These are phyloP conservation scores for Branchinecta sandiegonensis DNA, from an alignment of 2,888 invertebrate genomes.

Conservation along the genomic window DNA sequence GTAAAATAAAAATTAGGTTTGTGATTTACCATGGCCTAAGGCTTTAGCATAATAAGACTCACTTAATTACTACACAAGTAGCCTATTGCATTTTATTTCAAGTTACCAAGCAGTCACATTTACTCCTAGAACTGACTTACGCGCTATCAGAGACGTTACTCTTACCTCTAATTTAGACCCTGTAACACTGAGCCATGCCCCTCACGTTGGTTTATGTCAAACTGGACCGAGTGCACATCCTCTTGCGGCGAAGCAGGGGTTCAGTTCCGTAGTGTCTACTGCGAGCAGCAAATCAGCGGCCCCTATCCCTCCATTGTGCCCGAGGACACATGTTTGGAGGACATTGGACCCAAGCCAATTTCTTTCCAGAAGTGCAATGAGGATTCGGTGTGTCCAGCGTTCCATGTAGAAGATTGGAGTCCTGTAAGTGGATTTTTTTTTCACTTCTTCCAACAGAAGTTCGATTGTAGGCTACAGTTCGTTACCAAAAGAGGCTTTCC, in stretches of 20 bases:
- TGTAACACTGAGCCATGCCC: neutral
- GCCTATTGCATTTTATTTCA: no score
- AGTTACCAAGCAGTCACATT: no score
- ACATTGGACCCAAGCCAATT: constrained; percentile 52
- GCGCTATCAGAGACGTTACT: neutral
- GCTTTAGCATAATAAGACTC: no score
- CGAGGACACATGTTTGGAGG: constrained; percentile 54
- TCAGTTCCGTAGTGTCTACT: constrained; percentile 45
- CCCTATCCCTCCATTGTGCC: constrained; percentile 56
- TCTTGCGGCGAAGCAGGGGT: constrained; percentile 56
- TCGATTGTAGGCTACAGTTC: neutral
- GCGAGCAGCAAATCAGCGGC: constrained; percentile 59
- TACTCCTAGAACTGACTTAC: no score
- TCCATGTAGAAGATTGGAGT: constrained; percentile 79
- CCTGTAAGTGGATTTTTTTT: constrained; percentile 45
- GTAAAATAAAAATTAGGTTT: no score
- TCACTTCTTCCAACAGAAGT: neutral
- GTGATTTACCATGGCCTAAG: no score
- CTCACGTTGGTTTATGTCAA: constrained; percentile 51
- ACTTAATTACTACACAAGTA: no score
- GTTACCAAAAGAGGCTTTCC: neutral
- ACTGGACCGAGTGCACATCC: constrained; percentile 68
- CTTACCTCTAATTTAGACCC: neutral
- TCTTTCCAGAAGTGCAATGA: constrained; percentile 56
- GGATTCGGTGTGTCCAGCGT: constrained; percentile 62